Conservation (phyloP, 2,113 vertebrate genomes). For the Paradoxurus hermaphroditus region DNA sequence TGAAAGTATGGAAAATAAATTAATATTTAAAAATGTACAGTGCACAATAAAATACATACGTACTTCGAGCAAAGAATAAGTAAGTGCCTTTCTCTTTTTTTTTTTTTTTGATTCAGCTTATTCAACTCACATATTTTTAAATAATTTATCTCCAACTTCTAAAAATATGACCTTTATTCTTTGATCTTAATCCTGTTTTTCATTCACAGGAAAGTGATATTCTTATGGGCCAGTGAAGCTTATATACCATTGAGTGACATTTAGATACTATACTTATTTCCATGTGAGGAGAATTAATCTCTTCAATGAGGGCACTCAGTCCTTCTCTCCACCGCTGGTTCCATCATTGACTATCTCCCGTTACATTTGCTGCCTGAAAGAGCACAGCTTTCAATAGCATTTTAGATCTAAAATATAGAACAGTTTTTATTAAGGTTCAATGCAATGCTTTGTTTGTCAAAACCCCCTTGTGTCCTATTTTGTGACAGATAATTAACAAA, state of each 20-base stretch:
- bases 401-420: background rate
- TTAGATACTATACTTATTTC: slow-evolving; percentile 61
- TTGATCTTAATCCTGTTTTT: slow-evolving; percentile 74
- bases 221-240: slow-evolving; percentile 74
- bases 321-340: background rate
- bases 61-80: background rate
- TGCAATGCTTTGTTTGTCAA: background rate
- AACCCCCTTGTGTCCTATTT: background rate
- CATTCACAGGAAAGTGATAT: slow-evolving; percentile 67
- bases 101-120: slow-evolving; percentile 29
- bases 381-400: background rate
- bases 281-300: slow-evolving; percentile 68
- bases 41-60: background rate
- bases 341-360: background rate
- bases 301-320: background rate
- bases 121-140: slow-evolving; percentile 59
- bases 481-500: background rate
- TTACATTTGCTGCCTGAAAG: background rate
- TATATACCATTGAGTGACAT: slow-evolving; percentile 74
- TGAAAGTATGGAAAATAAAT: slow-evolving; percentile 13
- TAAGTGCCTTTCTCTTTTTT: background rate
- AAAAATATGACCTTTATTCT: slow-evolving; percentile 67
- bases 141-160: slow-evolving; percentile 62
- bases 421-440: background rate
- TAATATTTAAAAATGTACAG: background rate